Base-by-base conservation (phyloP, 1,140 invertebrate genomes). In the Chironomus tepperi region DNA sequence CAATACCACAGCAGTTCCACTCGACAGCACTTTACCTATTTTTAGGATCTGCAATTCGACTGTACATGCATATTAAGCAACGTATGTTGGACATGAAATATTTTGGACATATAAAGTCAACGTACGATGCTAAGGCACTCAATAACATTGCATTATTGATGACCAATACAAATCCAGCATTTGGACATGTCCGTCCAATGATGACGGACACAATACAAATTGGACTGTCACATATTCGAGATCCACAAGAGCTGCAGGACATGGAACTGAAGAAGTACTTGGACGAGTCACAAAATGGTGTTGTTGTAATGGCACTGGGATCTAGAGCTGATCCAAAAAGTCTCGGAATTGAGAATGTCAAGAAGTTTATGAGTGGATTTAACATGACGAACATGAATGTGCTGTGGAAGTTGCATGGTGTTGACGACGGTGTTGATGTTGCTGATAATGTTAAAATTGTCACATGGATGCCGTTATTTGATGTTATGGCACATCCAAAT, bases 351-450 rank as follows among this genome's bases (percentile, higher is more conserved):
- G 75, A 74, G 42, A 78, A 10, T 76, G 74, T 75, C 7, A 64
- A 74, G 47, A n/a, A 74, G 6, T 76, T 78, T 73, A 15, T 77
- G 57, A 74, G 77, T 6, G 84, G 81, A 3, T 82, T 89, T 43
- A 79, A 80, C 5, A 81, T 82, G 73, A 74, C 87, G 0, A 84
- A 85, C 34, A 84, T 87, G 75, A 82, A 81, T 73, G 83, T 89
- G 3, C 76, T 90, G 42, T 89, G 88, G 88, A 90, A 90, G 80
- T 88, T 83, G 80, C 86, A 88, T 73, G 24, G 24, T 2, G 77
- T 76, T 10, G 81, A 82, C 18, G 74, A 75, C 5, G 47, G n/a
- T 6, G 12, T n/a, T n/a, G n/a, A 10, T 3, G 15, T 57, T 12
- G 12, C 47, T 15, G 3, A 57, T 15, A 57, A 57, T 57, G 47